Base-by-base conservation (phyloP, 2,888 invertebrate genomes). In the Latrodectus hesperus region DNA sequence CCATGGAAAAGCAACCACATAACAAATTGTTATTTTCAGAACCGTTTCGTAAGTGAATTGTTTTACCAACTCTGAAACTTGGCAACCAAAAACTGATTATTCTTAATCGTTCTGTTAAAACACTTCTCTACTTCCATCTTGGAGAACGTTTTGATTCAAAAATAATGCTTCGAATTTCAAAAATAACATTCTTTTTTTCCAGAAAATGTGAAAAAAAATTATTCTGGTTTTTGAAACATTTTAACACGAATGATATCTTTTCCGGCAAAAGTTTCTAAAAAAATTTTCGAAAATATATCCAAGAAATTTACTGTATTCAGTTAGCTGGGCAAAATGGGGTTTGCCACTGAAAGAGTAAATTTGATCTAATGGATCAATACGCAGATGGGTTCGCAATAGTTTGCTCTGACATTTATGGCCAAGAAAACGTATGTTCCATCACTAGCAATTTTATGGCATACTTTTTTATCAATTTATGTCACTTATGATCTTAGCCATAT, bases 251-350 rank as follows among this genome's bases (percentile, higher is more conserved):
- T 38, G 38, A 72, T 72, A 72, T 72, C 52, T 26, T 12, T n/a
- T 60, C 38, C 22, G 14, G 17, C 60, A 64, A 80, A 80, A 73
- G 17, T 81, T 73, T 73, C 65, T 51, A 65, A 81, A 26, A 65
- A 81, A n/a, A 16, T 67, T 73, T 73, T 81, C 51, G 81, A 73
- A 81, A 81, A 52, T 73, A 65, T 82, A 75, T 55, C 70, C 49
- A 60, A 67, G 72, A 84, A 67, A 26, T 17, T 49, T 1, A 1
- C 6, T 38, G 1, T 4, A 38, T 38, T 38, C 38, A 38, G 70
- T 77, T 84, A 84, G 77, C 64, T 84, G 84, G 51, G 49, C 75
- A 84, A 84, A 77, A 78, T 77, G 77, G 26, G 14, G 67, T 72
- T 77, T 72, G 65, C 38, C 49, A 71, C 64, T 77, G 77, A 72